These are phyloP conservation scores for Cisticola juncidis DNA, from an alignment of 2,113 vertebrate species.

Conservation along the genomic window DNA sequence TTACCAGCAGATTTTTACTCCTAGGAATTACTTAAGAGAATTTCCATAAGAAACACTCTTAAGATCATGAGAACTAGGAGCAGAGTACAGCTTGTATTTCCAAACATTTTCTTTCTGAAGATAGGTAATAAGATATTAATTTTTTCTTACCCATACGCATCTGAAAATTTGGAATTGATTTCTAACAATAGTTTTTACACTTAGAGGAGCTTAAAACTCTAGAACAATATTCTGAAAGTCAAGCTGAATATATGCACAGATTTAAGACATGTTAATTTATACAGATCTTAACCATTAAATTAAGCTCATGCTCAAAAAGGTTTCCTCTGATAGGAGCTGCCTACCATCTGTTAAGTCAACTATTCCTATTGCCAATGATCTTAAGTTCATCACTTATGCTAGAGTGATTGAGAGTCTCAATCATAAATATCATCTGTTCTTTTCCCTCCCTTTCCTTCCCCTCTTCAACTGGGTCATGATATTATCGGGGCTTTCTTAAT, in stretches of 20 bases:
- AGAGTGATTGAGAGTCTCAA: slow-evolving; percentile 43
- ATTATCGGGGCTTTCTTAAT: slow-evolving; percentile 34
- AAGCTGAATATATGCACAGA: slow-evolving; percentile 27
- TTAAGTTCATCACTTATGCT: slow-evolving; percentile 48
- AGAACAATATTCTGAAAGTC: slow-evolving; percentile 29
- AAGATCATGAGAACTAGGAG: not conserved
- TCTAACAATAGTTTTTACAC: slow-evolving; percentile 23
- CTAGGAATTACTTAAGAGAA: slow-evolving; percentile 32
- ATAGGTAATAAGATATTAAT: not conserved
- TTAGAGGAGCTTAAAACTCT: not conserved
- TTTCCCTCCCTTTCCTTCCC: not conserved
- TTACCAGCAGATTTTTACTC: slow-evolving; percentile 53
- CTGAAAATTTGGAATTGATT: not conserved
- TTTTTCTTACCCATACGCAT: not conserved
- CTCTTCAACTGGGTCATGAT: not conserved
- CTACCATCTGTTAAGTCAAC: slow-evolving; percentile 75
- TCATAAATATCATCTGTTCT: slow-evolving; percentile 63
- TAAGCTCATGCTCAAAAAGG: slow-evolving; percentile 60
- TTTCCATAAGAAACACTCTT: not conserved
- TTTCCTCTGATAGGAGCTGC: slow-evolving; percentile 57
- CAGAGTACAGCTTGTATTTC: not conserved
- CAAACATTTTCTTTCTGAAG: not conserved
- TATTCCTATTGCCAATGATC: slow-evolving; percentile 67
- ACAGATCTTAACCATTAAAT: slow-evolving; percentile 64
- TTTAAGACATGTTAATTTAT: slow-evolving; percentile 76